Percentiles rank a stretch among this genome's conserved stretches.
Evolutionary conservation across 2,797 vertebrate genomes (phyloP).

Genomic region (Lepus oiostolus): DNA sequence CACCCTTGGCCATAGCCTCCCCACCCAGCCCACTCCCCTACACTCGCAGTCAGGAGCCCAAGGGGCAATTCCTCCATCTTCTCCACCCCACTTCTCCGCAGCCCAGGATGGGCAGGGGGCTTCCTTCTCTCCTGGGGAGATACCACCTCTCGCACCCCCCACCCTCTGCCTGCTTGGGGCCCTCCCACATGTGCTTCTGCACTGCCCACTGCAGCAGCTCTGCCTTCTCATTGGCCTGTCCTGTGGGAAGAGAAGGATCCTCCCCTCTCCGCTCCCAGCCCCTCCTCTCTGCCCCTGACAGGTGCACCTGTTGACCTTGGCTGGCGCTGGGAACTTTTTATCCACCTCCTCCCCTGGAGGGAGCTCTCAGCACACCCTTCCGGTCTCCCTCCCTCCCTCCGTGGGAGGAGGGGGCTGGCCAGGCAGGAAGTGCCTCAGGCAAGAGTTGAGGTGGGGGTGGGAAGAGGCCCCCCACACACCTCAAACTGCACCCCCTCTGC

Average conservation of each 20-base stretch:
- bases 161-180: neutral
- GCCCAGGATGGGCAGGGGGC: neutral
- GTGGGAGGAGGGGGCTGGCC: neutral
- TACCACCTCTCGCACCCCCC: neutral
- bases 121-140: neutral
- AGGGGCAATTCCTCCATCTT: too few relatives aligned
- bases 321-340: neutral
- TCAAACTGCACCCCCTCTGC: neutral
- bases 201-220: neutral
- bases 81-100: neutral
- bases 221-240: neutral
- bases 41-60: neutral
- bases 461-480: neutral
- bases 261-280: neutral
- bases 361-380: neutral
- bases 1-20: neutral
- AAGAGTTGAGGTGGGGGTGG: neutral
- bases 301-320: slow-evolving; percentile 64
- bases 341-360: neutral
- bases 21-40: neutral
- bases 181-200: neutral
- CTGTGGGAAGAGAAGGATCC: neutral
- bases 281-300: neutral
- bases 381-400: neutral
- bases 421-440: slow-evolving; percentile 38